Base-by-base conservation (phyloP, 2,888 invertebrate species). In the Macropis europaea region DNA sequence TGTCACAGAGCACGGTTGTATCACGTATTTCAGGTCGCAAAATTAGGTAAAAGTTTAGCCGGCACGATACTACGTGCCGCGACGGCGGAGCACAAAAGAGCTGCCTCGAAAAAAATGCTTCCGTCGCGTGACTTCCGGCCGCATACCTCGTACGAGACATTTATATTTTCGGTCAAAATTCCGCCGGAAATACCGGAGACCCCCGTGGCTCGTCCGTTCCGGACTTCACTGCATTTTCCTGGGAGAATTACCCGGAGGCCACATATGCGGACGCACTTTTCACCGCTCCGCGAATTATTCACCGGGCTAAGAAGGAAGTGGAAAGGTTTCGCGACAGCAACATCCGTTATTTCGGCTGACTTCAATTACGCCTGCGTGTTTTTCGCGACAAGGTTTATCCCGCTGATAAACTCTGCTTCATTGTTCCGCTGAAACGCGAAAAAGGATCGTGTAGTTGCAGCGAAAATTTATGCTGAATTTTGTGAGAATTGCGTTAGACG, bases 81-180 rank as follows among this genome's bases (percentile, higher is more conserved):
- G 28, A 7, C 13, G 11, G 11, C 7, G 11, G 28, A 28, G 26
- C 19, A 19, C 13, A 63, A 63, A 45, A 63, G 64, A 15, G n/a
- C 15, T 11, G 36, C 11, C 24, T 30, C 6, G 22, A 48, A 47
- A 61, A 62, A 71, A 71, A 54, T 34, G 47, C 40, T 61, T 36
- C 53, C 45, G 68, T 61, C 67, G 32, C 69, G 48, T 50, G 71
- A 68, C 71, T 54, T 62, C 54, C 70, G 50, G 34, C 30, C 6
- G 50, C 50, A 26, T 45, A 28, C 42, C n/a, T 32, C 17, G 24
- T 24, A 11, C 61, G 19, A 36, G 43, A 54, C 62, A 24, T 69
- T 68, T 56, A 56, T 68, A 54, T 50, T 68, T 62, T 54, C 24
- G 45, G 62, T 15, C 30, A 19, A 38, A 66, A 62, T 48, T 26